These are phyloP conservation scores for Drosophila borborema DNA, from an alignment of 2,888 invertebrate species.

Conservation along the genomic window DNA sequence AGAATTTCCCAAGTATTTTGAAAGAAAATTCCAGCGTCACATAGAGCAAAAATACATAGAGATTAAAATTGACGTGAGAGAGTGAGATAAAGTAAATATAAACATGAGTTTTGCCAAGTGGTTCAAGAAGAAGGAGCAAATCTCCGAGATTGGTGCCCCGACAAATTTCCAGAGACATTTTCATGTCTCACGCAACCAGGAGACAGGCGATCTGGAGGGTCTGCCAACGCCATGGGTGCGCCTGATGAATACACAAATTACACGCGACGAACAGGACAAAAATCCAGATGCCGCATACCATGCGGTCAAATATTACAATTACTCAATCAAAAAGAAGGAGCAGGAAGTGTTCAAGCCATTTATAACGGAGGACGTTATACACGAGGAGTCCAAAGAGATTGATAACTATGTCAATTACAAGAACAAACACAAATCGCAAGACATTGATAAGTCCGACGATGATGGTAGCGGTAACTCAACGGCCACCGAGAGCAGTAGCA, in stretches of 20 bases:
- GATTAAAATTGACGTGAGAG: slow-evolving; percentile 11
- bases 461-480: slow-evolving; percentile 85
- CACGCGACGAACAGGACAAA: slow-evolving; percentile 93
- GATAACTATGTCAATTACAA: slow-evolving; percentile 91
- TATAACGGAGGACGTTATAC: slow-evolving; percentile 92
- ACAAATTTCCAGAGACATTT: slow-evolving; percentile 94
- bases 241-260: slow-evolving; percentile 92
- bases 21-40: slow-evolving; percentile 58
- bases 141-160: slow-evolving; percentile 90
- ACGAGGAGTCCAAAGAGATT: slow-evolving; percentile 93
- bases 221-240: slow-evolving; percentile 93
- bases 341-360: slow-evolving; percentile 91
- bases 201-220: slow-evolving; percentile 94
- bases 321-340: slow-evolving; percentile 93
- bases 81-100: slow-evolving; percentile 16
- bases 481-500: slow-evolving; percentile 72
- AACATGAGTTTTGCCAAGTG: slow-evolving; percentile 84
- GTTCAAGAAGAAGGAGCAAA: slow-evolving; percentile 85
- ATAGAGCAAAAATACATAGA: slow-evolving; percentile 11
- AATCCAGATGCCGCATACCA: slow-evolving; percentile 96
- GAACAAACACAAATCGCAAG: slow-evolving; percentile 89
- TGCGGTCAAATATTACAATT: slow-evolving; percentile 95
- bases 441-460: slow-evolving; percentile 83
- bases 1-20: slow-evolving; percentile 69
- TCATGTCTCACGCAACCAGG: slow-evolving; percentile 93